Percentiles rank a stretch among this genome's conserved stretches.
phyloP scores from a whole-genome alignment of 1,140 invertebrate genomes.

The Stenopsyche tienmushanensis region DNA sequence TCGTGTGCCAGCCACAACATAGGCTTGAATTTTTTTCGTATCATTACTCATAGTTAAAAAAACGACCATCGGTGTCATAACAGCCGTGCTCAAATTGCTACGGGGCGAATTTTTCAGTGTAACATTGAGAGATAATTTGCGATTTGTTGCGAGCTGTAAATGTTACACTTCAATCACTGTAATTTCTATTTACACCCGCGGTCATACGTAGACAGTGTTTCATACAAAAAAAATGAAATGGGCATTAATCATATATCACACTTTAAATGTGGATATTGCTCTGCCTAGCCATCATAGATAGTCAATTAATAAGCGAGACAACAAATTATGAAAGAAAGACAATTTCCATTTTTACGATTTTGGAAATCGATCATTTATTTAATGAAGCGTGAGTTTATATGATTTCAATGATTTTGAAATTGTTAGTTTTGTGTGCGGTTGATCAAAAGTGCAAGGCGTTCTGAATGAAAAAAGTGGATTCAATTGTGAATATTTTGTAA shows the following conservation, averaged over 20 bases:
- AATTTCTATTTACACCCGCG: conserved; percentile 26
- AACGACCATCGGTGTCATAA: conserved; percentile 30
- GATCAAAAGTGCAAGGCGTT: too few species aligned
- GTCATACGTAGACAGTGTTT: conserved; percentile 8
- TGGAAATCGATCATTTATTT: conserved; percentile 6
- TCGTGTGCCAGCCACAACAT: too few species aligned
- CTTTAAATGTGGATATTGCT: not conserved
- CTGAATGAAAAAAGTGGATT: too few species aligned
- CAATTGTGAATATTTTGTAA: too few species aligned
- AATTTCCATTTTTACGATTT: too few species aligned
- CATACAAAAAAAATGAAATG: conserved; percentile 21
- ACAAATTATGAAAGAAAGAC: not conserved
- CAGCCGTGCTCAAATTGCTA: conserved; percentile 1
- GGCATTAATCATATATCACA: conserved; percentile 33
- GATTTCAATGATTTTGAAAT: too few species aligned
- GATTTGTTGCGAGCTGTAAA: conserved; percentile 32
- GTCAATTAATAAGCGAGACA: not conserved
- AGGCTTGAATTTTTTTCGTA: too few species aligned
- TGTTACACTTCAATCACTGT: conserved; percentile 29
- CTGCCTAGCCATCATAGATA: not conserved
- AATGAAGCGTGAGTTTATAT: too few species aligned
- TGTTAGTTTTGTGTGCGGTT: too few species aligned
- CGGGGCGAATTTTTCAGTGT: conserved; percentile 24
- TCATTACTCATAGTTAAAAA: too few species aligned
- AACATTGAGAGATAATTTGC: conserved; percentile 31